Evolutionary conservation across 92 coral and sea anemone species (phyloP), one percentile per base, ranked within the genome.

Genomic region (Phenganax marumi): DNA sequence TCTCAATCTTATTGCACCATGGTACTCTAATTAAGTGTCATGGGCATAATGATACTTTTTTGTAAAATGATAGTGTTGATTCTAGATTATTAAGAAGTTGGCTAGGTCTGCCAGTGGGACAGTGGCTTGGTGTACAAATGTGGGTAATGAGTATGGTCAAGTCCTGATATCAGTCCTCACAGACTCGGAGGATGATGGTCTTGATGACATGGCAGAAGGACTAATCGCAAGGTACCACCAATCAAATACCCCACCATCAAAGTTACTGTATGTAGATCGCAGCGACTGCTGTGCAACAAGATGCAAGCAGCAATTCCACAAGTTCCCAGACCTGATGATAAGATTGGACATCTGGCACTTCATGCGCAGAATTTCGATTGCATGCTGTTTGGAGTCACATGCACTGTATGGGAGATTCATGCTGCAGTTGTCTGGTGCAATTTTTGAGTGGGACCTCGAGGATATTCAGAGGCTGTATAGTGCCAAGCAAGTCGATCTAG

Each of bases 231-330:
- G 88, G 0, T 86, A 86, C 39, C 0, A 49, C 0, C 66, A 22
- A 9, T 84, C 88, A 3, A 70, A 82, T 7, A 81, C 75, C 16
- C 14, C 76, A 12, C 88, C 86, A 8, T 85, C 90, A 6, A 43
- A 55, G 51, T 23, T 84, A 2, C 26, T 90, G 7, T 89, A 89
- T 65, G 84, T 75, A 5, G 90, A 89, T 77, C 51, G n/a, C n/a
- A n/a, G 88, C 0, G 92, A 86, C 46, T 89, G 90, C 76, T 89
- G 92, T 53, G 50, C 26, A 12, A 84, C 83, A 6, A 76, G 71
- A 74, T n/a, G 58, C 0, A 88, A 85, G 50, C 66, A 74, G 24
- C 73, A 83, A 46, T 86, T 80, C 77, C 17, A 68, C 9, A 43
- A 33, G 26, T 89, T 88, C 88, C 75, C 7, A 0, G 62, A 84